Percentiles rank a stretch among this genome's conserved stretches.
phyloP scores from a whole-genome alignment of 2,797 vertebrate genomes.

The Enteromius argenteus region DNA sequence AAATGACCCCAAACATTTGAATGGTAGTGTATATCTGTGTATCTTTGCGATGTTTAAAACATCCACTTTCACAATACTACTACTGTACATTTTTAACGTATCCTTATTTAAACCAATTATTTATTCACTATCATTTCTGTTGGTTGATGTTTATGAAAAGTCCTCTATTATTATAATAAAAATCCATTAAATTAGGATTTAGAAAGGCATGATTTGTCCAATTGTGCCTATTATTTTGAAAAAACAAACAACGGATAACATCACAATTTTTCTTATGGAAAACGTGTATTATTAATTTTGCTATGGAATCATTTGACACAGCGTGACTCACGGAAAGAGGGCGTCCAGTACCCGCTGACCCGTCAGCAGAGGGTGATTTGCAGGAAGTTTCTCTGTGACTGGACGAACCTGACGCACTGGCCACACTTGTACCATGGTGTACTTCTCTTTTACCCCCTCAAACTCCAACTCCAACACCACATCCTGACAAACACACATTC shows the following conservation, averaged over 20 bases:
- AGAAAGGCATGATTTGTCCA: background rate
- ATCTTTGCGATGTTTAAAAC: too few relatives aligned
- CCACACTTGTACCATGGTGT: constrained; percentile 98
- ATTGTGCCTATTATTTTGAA: too few relatives aligned
- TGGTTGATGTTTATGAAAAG: background rate
- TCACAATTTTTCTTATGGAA: background rate
- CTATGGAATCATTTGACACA: background rate
- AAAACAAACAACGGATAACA: too few relatives aligned
- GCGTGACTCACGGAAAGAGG: constrained; percentile 89
- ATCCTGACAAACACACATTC: constrained; percentile 77
- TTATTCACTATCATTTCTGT: background rate
- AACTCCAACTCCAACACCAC: constrained; percentile 97
- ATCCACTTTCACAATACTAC: too few relatives aligned
- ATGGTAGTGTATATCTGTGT: too few relatives aligned
- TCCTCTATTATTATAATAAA: background rate
- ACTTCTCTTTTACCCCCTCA: constrained; percentile 94
- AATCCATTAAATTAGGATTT: background rate
- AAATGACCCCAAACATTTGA: too few relatives aligned
- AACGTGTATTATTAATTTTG: background rate
- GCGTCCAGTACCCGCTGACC: constrained; percentile 89
- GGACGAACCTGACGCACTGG: constrained; percentile 94
- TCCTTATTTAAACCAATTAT: background rate
- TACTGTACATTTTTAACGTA: too few relatives aligned
- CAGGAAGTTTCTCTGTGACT: constrained; percentile 94
- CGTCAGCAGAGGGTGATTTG: constrained; percentile 90